Evolutionary conservation across 2,113 vertebrate species (phyloP).

Genomic region (Nesogale talazaci): DNA sequence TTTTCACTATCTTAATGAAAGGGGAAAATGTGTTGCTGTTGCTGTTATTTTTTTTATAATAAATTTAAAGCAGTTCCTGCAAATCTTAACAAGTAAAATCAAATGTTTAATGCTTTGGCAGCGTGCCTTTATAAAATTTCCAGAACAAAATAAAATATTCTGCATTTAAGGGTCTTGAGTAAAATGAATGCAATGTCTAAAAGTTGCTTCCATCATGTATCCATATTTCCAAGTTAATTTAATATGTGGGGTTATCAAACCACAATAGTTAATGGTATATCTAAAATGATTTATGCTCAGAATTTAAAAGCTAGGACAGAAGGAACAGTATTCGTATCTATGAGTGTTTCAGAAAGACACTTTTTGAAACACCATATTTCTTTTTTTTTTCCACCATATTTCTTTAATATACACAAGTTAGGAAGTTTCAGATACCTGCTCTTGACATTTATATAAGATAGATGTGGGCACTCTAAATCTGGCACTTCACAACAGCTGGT

Average conservation of each 20-base stretch:
- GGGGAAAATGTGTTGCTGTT: conserved; percentile 68
- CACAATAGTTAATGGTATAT: conserved; percentile 3
- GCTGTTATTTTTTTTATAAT: conserved; percentile 82
- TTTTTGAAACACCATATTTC: neutral
- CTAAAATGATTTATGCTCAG: conserved; percentile 20
- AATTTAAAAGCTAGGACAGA: conserved; percentile 31
- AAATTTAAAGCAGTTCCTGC: conserved; percentile 76
- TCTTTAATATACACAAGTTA: neutral
- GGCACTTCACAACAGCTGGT: neutral
- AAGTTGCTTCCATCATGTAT: conserved; percentile 37
- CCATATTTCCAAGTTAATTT: conserved; percentile 61
- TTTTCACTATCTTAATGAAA: conserved; percentile 81
- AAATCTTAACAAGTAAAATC: conserved; percentile 80
- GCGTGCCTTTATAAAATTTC: conserved; percentile 75
- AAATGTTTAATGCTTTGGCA: conserved; percentile 79
- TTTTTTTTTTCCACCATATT: conserved; percentile 14
- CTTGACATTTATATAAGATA: neutral
- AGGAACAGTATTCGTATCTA: conserved; percentile 12
- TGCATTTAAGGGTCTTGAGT: conserved; percentile 65
- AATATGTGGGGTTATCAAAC: conserved; percentile 1
- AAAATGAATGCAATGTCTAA: conserved; percentile 59
- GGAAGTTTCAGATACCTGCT: neutral
- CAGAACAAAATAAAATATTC: conserved; percentile 78
- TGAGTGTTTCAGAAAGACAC: neutral
- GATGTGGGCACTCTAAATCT: neutral